These are phyloP conservation scores for Melanaphis sacchari DNA, from an alignment of 1,140 invertebrate species.

Conservation along the genomic window DNA sequence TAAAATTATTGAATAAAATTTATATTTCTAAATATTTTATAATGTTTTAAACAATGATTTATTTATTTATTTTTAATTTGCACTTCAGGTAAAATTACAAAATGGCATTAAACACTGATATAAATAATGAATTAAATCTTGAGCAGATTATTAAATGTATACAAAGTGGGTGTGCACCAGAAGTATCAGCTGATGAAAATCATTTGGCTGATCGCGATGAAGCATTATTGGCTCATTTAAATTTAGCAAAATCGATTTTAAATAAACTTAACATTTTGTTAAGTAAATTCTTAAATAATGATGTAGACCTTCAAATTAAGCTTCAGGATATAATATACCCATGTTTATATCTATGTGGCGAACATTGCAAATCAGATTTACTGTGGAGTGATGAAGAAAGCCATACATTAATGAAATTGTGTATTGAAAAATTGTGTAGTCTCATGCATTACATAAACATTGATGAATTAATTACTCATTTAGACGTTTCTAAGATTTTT, in stretches of 20 bases:
- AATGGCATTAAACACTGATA: not conserved
- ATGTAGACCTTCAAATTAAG: not conserved
- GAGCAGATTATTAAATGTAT: conserved; percentile 26
- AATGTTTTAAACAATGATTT: not conserved
- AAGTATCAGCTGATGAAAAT: conserved; percentile 37
- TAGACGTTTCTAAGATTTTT: conserved; percentile 22
- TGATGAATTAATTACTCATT: conserved; percentile 18
- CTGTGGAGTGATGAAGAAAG: conserved; percentile 17
- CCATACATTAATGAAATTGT: conserved; percentile 21
- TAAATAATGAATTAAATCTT: not conserved
- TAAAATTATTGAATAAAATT: conserved; percentile 6
- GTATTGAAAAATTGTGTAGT: conserved; percentile 39
- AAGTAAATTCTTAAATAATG: not conserved
- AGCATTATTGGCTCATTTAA: conserved; percentile 17
- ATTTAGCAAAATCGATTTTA: conserved; percentile 10
- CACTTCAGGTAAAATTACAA: conserved; percentile 13
- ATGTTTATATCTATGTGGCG: conserved; percentile 43
- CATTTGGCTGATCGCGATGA: not conserved
- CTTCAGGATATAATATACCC: not conserved
- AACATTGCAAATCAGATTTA: conserved; percentile 44
- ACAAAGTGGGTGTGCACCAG: conserved; percentile 30
- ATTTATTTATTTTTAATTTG: conserved; percentile 1
- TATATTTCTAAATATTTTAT: not conserved
- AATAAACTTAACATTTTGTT: not conserved
- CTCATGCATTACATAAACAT: not conserved